Base-by-base conservation (phyloP, 2,888 invertebrate species). In the Oeneis ivallda region DNA sequence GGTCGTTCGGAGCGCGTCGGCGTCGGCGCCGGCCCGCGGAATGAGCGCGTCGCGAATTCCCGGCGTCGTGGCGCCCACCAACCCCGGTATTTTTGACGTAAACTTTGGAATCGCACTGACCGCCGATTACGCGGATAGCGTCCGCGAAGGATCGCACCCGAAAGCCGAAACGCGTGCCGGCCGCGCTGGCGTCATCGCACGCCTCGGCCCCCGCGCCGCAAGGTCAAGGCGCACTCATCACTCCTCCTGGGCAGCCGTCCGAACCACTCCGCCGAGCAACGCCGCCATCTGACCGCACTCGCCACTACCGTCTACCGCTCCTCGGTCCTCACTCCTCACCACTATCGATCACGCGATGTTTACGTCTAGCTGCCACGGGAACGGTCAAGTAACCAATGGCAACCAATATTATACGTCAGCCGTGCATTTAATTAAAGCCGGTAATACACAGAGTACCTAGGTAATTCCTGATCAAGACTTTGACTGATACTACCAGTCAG, bases 91-190 rank as follows among this genome's bases (percentile, higher is more conserved):
- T 89, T 89, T 88, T 78, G 86, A 85, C 86, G 82, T 77, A 81
- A 77, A 86, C 80, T 86, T 84, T 79, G 79, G 82, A 85, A 82
- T 84, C 81, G 79, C 86, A 81, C 84, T 88, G 86, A 87, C 87
- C 89, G 80, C 89, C 86, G 87, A 87, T 88, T 87, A 91, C 89
- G 89, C 91, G 91, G 88, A 92, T 90, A 84, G 83, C 86, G 86
- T 85, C 85, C 86, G 81, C 88, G 86, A 86, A 89, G 91, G 90
- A 90, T 92, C 89, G 89, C 89, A 88, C 89, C 91, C 92, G 91
- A 92, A 91, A 92, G 92, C 90, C 89, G 82, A 86, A 82, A 80
- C 81, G 86, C 85, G 84, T 81, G 74, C 73, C 77, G 89, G 81
- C 85, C 89, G 87, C 86, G 88, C 83, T 88, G 89, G 84, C 92